Evolutionary conservation across 2,888 invertebrate genomes (phyloP), one percentile per base, ranked within the genome.

Genomic region (Trichopria drosophilae): DNA sequence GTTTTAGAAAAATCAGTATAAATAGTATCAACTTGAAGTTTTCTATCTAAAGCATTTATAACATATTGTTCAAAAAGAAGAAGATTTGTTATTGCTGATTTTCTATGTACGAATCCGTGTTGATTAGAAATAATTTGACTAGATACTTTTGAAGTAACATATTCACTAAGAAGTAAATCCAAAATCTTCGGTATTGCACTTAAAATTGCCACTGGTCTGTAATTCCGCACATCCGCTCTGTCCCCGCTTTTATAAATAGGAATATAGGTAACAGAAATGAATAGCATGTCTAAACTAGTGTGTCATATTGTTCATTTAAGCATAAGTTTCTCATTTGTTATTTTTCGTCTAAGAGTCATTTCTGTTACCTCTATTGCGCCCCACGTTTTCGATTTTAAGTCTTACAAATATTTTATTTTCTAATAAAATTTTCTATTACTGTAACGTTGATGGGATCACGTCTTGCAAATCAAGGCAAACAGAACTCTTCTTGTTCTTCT

Each of bases 131-230:
- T 28, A n/a, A 28, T 12, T 4, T 12, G n/a, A 3, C 6, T 5
- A 4, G n/a, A 12, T 4, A 28, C n/a, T 6, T n/a, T 13, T 12
- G 6, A 28, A 28, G n/a, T 12, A 3, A 28, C 13, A n/a, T 6
- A 13, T 4, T 28, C 28, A 28, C 13, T 12, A 28, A 28, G n/a
- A 12, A 28, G 3, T 4, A n/a, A 12, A 12, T 28, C 28, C 4
- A 28, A 28, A n/a, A 28, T 4, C 6, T 28, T 28, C 13, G 28
- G 28, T 2, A 45, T 26, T 2, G 13, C 9, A 34, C 45, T 26
- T 13, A 35, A 29, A n/a, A 45, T 56, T 9, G 47, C 40, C 5
- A 56, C 46, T 6, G 51, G 53, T 12, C 53, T 15, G 29, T 53
- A 56, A 13, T 50, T 56, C 6, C 18, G 3, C 5, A 50, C 40